These are phyloP conservation scores for Raja brachyura DNA, from an alignment of 2,113 vertebrate species.

Conservation along the genomic window DNA sequence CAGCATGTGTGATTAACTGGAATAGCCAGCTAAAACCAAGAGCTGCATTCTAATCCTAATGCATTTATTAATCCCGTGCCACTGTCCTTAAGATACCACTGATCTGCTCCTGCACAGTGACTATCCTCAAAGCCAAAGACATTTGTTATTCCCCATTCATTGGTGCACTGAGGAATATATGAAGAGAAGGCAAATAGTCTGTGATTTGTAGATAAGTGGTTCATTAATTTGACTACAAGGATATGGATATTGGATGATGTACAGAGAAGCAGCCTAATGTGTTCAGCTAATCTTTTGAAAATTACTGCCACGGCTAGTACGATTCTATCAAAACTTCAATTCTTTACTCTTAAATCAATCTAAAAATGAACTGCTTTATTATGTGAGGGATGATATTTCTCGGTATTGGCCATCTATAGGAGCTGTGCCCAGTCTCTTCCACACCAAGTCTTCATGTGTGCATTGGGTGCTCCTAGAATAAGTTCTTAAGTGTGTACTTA, in stretches of 20 bases:
- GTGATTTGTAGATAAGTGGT: neutral
- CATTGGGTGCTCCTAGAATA: neutral
- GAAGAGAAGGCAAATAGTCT: neutral
- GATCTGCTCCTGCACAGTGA: neutral
- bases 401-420: neutral
- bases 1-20: slow-evolving; percentile 20
- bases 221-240: neutral
- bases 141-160: neutral
- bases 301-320: neutral
- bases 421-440: no score
- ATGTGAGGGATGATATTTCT: neutral
- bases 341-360: neutral
- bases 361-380: neutral
- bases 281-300: neutral
- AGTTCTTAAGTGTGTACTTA: slow-evolving; percentile 21
- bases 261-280: neutral
- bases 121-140: neutral
- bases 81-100: slow-evolving; percentile 15
- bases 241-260: neutral
- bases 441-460: neutral
- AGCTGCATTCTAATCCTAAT: slow-evolving; percentile 22
- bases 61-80: slow-evolving; percentile 17
- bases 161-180: neutral
- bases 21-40: neutral
- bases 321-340: neutral